Percentiles rank a stretch among this genome's conserved stretches.
phyloP scores from a whole-genome alignment of 2,113 vertebrate genomes.

The Eretmochelys imbricata region DNA sequence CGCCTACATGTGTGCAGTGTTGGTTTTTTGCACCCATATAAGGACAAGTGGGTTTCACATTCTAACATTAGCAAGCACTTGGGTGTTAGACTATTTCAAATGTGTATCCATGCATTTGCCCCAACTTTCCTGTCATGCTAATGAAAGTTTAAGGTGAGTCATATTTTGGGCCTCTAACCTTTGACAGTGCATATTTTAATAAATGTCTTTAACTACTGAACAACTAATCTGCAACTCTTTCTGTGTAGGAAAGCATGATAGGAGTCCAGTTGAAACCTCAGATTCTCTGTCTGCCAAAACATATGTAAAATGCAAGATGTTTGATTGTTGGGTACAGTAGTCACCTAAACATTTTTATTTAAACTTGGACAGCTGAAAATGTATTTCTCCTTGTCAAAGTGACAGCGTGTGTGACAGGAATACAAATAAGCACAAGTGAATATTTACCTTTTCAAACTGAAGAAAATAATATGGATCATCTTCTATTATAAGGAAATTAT shows the following conservation, averaged over 20 bases:
- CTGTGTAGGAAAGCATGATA: background rate
- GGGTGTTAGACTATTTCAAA: background rate
- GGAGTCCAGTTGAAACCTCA: background rate
- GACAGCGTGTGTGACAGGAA: background rate
- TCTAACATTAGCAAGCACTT: background rate
- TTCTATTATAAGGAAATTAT: constrained; percentile 96
- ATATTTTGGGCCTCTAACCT: background rate
- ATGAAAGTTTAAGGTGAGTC: background rate
- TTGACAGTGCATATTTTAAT: background rate
- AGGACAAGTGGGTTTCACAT: background rate
- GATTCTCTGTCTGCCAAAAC: background rate
- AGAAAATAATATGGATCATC: constrained; percentile 98
- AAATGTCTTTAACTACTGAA: background rate
- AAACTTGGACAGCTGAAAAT: background rate
- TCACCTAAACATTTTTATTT: background rate
- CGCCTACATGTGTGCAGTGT: background rate
- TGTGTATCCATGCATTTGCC: background rate
- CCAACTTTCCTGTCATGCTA: background rate
- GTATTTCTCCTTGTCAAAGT: background rate
- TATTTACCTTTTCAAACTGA: constrained; percentile 92
- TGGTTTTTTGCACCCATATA: background rate
- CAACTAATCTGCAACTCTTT: background rate
- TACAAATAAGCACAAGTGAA: background rate
- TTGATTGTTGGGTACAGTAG: background rate
- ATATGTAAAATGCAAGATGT: background rate